Evolutionary conservation across 1,140 invertebrate species (phyloP).

Genomic region (Brachionus sp.): DNA sequence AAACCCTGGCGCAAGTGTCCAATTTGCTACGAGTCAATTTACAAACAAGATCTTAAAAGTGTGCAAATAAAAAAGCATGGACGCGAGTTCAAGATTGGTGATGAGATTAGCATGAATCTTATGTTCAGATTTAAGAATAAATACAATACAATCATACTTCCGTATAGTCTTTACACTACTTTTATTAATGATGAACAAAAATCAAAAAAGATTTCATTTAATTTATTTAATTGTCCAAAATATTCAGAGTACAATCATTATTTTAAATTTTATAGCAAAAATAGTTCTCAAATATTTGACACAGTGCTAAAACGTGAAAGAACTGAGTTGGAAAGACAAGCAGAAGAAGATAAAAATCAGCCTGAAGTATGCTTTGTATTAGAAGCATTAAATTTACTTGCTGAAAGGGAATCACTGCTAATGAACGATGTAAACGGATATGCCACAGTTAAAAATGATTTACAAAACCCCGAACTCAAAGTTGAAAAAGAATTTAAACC

Average conservation of each 20-base stretch:
- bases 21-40: constrained; percentile 75
- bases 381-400: constrained; percentile 69
- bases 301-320: constrained; percentile 71
- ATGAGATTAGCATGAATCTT: constrained; percentile 73
- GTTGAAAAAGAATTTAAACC: background rate
- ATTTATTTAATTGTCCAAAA: background rate
- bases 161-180: background rate
- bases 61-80: background rate
- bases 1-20: constrained; percentile 75
- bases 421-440: background rate
- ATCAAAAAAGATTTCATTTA: background rate
- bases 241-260: background rate
- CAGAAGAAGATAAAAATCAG: constrained; percentile 66
- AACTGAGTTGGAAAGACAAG: constrained; percentile 66
- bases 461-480: background rate
- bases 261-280: background rate
- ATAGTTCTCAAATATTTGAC: constrained; percentile 64
- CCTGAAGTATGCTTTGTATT: constrained; percentile 80
- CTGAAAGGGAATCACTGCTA: constrained; percentile 55
- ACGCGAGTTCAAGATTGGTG: constrained; percentile 65
- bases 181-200: constrained; percentile 6
- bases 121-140: constrained; percentile 63
- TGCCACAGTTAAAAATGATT: background rate
- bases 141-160: constrained; percentile 1
- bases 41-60: constrained; percentile 50